Evolutionary conservation across 2,113 vertebrate genomes (phyloP), one percentile per base, ranked within the genome.

Genomic region (Elephantulus edwardii): DNA sequence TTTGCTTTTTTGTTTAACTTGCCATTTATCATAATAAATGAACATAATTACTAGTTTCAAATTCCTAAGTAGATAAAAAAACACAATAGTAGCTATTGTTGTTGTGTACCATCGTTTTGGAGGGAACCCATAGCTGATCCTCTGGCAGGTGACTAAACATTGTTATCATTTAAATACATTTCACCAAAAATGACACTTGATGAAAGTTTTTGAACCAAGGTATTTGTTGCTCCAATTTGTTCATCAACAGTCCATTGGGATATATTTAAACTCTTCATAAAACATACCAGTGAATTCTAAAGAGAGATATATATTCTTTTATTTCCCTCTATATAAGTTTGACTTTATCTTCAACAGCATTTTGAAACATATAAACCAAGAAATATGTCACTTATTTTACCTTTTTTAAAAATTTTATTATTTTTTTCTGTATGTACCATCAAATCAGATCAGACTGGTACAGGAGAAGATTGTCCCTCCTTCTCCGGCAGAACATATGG

Each of bases 151-250:
- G 38, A 58, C 33, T 54, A 48, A 79, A 42, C 11, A 77, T 52
- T 64, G 35, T 8, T 11, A 30, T 81, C 90, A 72, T 89, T 94
- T 82, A 52, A 82, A 90, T 70, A 2, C 74, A 3, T 81, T 50
- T 90, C 22, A 90, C 20, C 64, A 83, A 44, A 95, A 77, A 56
- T 94, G 33, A n/a, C 88, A 66, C 28, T 89, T 77, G 22, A 10
- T 82, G 33, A 33, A 40, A 54, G 4, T 79, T 88, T 19, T 22
- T 88, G 70, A 86, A 68, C 20, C 71, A 88, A 50, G 56, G 38
- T 4, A 2, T 20, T 79, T 83, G 7, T 88, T 75, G 17, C 22
- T 77, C 10, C 3, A 28, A 38, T 80, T 83, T 74, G 8, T 62
- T 22, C 17, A 81, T 70, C 26, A 90, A 68, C 13, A 81, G 6